Percentiles rank a stretch among this genome's conserved stretches.
phyloP scores from a whole-genome alignment of 2,888 invertebrate genomes.

The Lepidochitona cinerea region DNA sequence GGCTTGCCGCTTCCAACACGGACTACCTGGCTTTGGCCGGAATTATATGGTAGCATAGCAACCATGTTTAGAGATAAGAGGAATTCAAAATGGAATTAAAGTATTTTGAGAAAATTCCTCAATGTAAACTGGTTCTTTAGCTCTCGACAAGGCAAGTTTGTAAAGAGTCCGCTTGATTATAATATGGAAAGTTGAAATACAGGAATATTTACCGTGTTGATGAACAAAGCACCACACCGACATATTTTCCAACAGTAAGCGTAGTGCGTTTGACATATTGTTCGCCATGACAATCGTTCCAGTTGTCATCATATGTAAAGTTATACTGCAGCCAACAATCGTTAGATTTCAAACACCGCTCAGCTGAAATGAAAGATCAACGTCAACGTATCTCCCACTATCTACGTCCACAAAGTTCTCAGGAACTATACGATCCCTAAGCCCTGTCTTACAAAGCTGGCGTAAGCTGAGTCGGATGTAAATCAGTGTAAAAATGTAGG shows the following conservation, averaged over 20 bases:
- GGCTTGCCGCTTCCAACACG: too few species aligned
- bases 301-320: slow-evolving; percentile 3
- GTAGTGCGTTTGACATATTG: background rate
- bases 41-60: too few species aligned
- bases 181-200: too few species aligned
- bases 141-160: too few species aligned
- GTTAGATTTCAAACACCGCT: background rate
- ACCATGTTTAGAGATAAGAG: background rate
- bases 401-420: background rate
- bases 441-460: background rate
- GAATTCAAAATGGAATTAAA: too few species aligned
- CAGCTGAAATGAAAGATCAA: background rate
- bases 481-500: background rate
- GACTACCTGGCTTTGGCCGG: too few species aligned
- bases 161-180: too few species aligned
- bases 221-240: background rate
- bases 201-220: too few species aligned
- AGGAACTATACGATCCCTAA: too few species aligned
- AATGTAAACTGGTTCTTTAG: too few species aligned
- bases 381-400: background rate
- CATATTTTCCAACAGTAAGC: background rate
- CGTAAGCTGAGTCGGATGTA: background rate
- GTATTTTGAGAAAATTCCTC: too few species aligned
- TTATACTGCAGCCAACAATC: background rate
- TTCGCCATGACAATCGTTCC: slow-evolving; percentile 4